Conservation (phyloP, 1,140 invertebrate genomes). For the Zaprionus lachaisei region DNA sequence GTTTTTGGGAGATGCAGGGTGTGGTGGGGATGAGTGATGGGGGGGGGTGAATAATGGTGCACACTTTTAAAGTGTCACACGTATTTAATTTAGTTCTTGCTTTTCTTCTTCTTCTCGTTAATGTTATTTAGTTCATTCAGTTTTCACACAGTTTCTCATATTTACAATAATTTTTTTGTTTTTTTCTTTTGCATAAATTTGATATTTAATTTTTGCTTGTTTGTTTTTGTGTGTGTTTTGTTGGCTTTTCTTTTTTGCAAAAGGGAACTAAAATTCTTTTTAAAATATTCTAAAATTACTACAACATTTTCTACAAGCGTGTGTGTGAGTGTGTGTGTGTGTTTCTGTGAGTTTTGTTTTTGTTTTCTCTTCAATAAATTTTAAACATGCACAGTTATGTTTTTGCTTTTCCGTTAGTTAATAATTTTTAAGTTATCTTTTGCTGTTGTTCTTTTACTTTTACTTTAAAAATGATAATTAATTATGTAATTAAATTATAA, state of each 20-base stretch:
- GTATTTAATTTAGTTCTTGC: slow-evolving; percentile 11
- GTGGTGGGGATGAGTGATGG: slow-evolving; percentile 4
- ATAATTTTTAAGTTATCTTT: slow-evolving; percentile 47
- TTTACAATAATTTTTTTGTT: slow-evolving; percentile 36
- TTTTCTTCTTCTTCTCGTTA: slow-evolving; percentile 10
- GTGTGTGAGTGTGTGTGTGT: slow-evolving; percentile 14
- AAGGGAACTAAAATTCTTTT: slow-evolving; percentile 46
- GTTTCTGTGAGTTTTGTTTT: slow-evolving; percentile 28
- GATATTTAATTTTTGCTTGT: slow-evolving; percentile 45
- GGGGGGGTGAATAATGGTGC: slow-evolving; percentile 11
- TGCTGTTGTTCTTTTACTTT: slow-evolving; percentile 43
- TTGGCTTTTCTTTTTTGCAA: slow-evolving; percentile 4
- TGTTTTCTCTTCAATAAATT: slow-evolving; percentile 41
- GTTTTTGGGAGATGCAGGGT: not conserved
- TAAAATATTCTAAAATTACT: slow-evolving; percentile 62
- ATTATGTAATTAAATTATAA: slow-evolving; percentile 63
- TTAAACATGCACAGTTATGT: slow-evolving; percentile 68
- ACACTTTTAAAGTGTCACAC: slow-evolving; percentile 36
- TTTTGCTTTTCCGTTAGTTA: slow-evolving; percentile 34
- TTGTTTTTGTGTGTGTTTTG: slow-evolving; percentile 17
- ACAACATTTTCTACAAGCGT: slow-evolving; percentile 61
- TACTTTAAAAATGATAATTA: slow-evolving; percentile 53
- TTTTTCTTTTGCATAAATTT: slow-evolving; percentile 30
- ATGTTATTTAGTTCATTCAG: slow-evolving; percentile 13
- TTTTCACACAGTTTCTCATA: slow-evolving; percentile 27